Evolutionary conservation across 2,888 invertebrate species (phyloP).

Genomic region (Lochmaea crataegi): DNA sequence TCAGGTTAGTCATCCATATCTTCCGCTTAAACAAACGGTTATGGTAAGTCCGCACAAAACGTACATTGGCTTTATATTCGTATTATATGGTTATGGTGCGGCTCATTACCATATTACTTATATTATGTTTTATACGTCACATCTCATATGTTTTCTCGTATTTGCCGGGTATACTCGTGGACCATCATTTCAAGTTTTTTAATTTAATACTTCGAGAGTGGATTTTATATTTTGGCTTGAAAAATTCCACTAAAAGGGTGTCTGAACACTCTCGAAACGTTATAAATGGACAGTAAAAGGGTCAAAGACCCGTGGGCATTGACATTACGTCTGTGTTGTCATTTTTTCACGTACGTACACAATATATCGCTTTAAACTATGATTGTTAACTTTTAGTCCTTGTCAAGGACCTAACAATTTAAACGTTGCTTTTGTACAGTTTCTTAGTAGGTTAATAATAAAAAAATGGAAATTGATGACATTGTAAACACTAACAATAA

Average conservation of each 20-base stretch:
- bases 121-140: conserved; percentile 12
- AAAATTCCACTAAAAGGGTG: not conserved
- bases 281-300: not conserved
- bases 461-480: too few relatives aligned
- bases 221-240: not conserved
- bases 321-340: not conserved
- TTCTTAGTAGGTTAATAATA: too few relatives aligned
- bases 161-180: not conserved
- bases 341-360: not conserved
- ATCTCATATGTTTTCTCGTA: not conserved
- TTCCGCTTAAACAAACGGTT: conserved; percentile 6
- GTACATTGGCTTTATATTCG: not conserved
- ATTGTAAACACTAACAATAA: too few relatives aligned
- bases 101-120: conserved; percentile 19
- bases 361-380: not conserved
- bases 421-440: not conserved
- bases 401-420: not conserved
- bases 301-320: conserved; percentile 3
- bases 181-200: not conserved
- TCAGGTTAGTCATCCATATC: conserved; percentile 22
- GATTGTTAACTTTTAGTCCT: not conserved
- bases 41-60: conserved; percentile 16
- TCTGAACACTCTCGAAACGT: not conserved
- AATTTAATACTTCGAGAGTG: conserved; percentile 6
- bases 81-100: conserved; percentile 16